Base-by-base conservation (phyloP, 2,797 vertebrate genomes). In the Sebastes vulpes region DNA sequence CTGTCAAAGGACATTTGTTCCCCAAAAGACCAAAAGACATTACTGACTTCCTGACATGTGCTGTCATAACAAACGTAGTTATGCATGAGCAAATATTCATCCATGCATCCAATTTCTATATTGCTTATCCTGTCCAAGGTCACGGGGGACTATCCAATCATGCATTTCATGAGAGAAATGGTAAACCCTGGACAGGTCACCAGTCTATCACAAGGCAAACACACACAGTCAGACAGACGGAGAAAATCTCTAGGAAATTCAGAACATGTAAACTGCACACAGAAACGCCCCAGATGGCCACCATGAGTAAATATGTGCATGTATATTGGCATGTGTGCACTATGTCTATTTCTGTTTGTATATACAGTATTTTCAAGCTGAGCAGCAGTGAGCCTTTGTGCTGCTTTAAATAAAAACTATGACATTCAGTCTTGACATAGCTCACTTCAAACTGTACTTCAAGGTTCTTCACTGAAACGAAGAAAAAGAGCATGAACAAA, bases 41-140 rank as follows among this genome's bases (percentile, higher is more conserved):
- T 38, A 7, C 25, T 64, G 75, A 66, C 50, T 74, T 72, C 63
- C 28, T 73, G 25, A 71, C 52, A 68, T 29, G 28, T n/a, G 26
- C n/a, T 53, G 38, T 46, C 57, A 23, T 61, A 58, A 60, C n/a
- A 2, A 53, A 68, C 61, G 54, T 26, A 72, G 31, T 70, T 71
- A 67, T 66, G 52, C 46, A 56, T 76, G 66, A 79, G 66, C 29
- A 72, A 78, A 70, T 58, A 71, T 35, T 65, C n/a, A 59, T 64
- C 57, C 38, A 66, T 50, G 4, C 54, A 60, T 56, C 29, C 5
- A 16, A 68, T 28, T 29, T 78, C 38, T 79, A 46, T 21, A 28
- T 25, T 20, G 50, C 32, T 64, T 46, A 25, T 66, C 14, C 7
- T 48, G 21, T 38, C 68, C 25, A 2, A 20, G 29, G 25, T 48